phyloP scores from a whole-genome alignment of 2,797 vertebrate species.

The Galaxias olidus region DNA sequence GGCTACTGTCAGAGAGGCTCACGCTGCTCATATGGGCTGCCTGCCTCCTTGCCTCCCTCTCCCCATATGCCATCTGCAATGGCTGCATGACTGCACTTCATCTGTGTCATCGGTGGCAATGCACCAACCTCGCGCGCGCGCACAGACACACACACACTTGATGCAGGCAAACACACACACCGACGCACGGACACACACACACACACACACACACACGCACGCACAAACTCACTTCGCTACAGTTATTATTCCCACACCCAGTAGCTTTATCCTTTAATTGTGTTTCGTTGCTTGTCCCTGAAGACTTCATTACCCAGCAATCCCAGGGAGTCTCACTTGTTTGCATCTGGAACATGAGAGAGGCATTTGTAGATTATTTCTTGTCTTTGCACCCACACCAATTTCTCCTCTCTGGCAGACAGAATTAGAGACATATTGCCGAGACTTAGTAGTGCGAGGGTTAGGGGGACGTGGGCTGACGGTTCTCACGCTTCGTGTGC shows the following conservation, averaged over 20 bases:
- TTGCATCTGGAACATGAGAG: constrained; percentile 56
- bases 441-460: constrained; percentile 10
- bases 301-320: constrained; percentile 67
- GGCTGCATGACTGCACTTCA: constrained; percentile 50
- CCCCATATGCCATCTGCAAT: constrained; percentile 68
- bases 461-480: too few species aligned
- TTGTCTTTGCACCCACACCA: constrained; percentile 38
- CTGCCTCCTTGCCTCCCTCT: constrained; percentile 50
- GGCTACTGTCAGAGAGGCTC: constrained; percentile 52
- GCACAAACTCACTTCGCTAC: constrained; percentile 26
- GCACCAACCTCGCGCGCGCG: constrained; percentile 16
- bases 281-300: constrained; percentile 52
- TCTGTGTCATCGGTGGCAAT: constrained; percentile 61
- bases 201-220: background rate
- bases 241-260: background rate
- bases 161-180: too few species aligned
- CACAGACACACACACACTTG: background rate
- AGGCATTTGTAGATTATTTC: constrained; percentile 51
- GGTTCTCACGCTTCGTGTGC: constrained; percentile 8
- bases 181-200: background rate
- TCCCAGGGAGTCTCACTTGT: constrained; percentile 61
- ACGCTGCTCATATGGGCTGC: constrained; percentile 49
- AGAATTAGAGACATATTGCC: constrained; percentile 19
- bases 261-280: constrained; percentile 57
- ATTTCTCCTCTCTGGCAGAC: too few species aligned